These are phyloP conservation scores for Notiomystis cincta DNA, from an alignment of 2,113 vertebrate genomes.

Conservation along the genomic window DNA sequence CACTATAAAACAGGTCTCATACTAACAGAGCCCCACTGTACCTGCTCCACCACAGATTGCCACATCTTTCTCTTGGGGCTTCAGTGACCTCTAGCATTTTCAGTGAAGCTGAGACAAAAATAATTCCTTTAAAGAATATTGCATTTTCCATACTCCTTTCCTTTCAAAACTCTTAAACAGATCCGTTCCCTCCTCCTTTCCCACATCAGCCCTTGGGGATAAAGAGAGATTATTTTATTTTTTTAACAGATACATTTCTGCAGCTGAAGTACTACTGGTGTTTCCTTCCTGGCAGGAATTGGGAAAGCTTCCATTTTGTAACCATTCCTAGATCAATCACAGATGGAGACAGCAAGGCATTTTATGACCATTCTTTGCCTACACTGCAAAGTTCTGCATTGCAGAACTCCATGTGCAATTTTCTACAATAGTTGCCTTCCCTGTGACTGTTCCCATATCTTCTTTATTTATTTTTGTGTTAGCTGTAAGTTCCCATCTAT, in stretches of 20 bases:
- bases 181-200: not conserved
- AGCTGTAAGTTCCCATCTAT: not conserved
- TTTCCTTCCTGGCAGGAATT: not conserved
- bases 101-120: not conserved
- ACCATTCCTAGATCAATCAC: not conserved
- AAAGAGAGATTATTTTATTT: not conserved
- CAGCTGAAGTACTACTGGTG: not conserved
- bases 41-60: not conserved
- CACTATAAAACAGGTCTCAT: not conserved
- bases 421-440: not conserved
- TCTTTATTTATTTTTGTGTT: not conserved
- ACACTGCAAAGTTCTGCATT: not conserved
- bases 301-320: not conserved
- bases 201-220: not conserved
- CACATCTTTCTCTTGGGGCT: not conserved
- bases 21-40: not conserved
- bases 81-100: not conserved
- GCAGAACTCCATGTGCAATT: not conserved
- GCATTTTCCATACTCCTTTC: not conserved
- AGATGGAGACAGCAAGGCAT: not conserved
- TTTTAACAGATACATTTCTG: not conserved
- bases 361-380: not conserved
- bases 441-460: not conserved
- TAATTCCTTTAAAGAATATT: not conserved
- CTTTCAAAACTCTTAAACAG: not conserved